Evolutionary conservation across 2,797 vertebrate species (phyloP), one percentile per base, ranked within the genome.

Genomic region (Acrossocheilus fasciatus): DNA sequence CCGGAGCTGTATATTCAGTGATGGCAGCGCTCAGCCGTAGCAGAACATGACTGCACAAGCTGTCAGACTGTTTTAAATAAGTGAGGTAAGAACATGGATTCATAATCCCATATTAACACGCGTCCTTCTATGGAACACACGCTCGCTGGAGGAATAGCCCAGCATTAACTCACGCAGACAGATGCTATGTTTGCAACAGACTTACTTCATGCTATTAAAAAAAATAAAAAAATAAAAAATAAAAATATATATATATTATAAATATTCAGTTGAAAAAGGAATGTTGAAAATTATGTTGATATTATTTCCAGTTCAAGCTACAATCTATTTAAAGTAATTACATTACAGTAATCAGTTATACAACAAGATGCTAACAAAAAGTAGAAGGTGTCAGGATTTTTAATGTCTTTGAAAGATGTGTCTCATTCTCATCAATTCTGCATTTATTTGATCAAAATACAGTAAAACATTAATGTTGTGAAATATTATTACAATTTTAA

Each of bases 41-140:
- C 64, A 59, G 34, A 70, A 85, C 45, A 26, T 4, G 66, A 82
- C 14, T 36, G 66, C 76, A 78, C 52, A 23, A 81, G 54, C 84
- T 80, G 76, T 85, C 77, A 82, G 68, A 82, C 2, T 81, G 47
- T 69, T 82, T 82, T 59, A 82, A 82, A 82, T 82, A 72, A 82
- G 81, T 26, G 81, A 17, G 66, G 50, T 52, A 82, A 54, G 68
- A 73, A 54, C 81, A 81, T 66, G 66, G 81, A 59, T 41, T 82
- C 68, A 57, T 73, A 82, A 70, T 82, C 66, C 52, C 68, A 59
- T 39, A 59, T 82, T 73, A 82, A 82, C 81, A 69, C 79, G 69
- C 30, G 30, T 52, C 43, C 20, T 68, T 68, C 79, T n/a, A 34
- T 68, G 12, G 54, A 62, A 36, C 62, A 68, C 39, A 45, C 1